Base-by-base conservation (phyloP, 1,140 invertebrate genomes). In the Agraylea sexmaculata region DNA sequence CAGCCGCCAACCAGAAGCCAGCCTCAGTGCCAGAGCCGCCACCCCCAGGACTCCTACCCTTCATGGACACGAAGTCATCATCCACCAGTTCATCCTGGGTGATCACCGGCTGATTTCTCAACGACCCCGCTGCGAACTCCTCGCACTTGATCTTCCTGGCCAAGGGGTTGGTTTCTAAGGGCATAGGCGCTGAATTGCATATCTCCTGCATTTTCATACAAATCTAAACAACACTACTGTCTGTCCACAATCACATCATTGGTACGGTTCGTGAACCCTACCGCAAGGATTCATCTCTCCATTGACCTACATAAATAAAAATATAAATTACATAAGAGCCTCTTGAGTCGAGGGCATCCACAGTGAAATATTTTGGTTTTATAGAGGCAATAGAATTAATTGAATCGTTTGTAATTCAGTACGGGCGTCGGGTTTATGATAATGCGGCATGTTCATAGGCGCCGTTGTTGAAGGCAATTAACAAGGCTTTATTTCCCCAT, bases 101-200 rank as follows among this genome's bases (percentile, higher is more conserved):
- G 57, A 62, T 59, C 54, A 66, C 43, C 27, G 56, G 51, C 45
- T 58, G 60, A 43, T 59, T 59, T 55, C 63, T 36, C 45, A 47
- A 41, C 3, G 15, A 58, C 37, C 62, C 57, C 2, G 53, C 18
- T 23, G 62, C 60, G 50, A 64, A 68, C 45, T 68, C 65, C 60
- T 68, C 63, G 56, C 65, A 68, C 64, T 68, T 68, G 61, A 68
- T 68, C 47, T 66, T 68, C 44, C 64, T 56, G 32, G 63, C 60
- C 43, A 68, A 52, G 15, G 63, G 63, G 52, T 64, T 65, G 55
- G 54, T 59, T 50, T 68, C 63, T 42, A 68, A 59, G 45, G 63
- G 64, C 58, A 68, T 52, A 44, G 60, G 58, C 39, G 60, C 57
- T 49, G 60, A 60, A 56, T 64, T 68, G 62, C 65, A 68, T 54